Evolutionary conservation across 2,113 vertebrate genomes (phyloP).

Genomic region (Sebastes schlegelii): DNA sequence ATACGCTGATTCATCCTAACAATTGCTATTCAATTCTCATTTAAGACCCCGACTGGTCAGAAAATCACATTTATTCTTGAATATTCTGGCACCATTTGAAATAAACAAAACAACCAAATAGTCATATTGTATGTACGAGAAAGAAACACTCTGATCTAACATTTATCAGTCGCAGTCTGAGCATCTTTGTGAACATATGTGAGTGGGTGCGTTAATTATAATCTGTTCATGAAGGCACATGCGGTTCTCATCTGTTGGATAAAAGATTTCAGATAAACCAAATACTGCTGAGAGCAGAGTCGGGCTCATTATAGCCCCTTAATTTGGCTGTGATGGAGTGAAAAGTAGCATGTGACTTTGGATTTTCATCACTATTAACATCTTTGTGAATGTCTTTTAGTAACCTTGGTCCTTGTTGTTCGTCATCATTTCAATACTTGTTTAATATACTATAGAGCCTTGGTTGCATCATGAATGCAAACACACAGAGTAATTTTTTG

Average conservation of each 20-base stretch:
- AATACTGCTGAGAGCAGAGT: background rate
- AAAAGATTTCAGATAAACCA: background rate
- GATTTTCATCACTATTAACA: background rate
- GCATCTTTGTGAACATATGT: background rate
- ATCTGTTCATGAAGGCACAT: background rate
- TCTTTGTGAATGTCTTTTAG: background rate
- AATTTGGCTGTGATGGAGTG: background rate
- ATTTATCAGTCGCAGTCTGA: background rate
- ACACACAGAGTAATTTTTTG: background rate
- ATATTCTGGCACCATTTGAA: background rate
- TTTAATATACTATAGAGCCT: background rate
- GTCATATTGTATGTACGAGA: background rate
- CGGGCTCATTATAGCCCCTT: background rate
- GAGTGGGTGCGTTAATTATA: background rate
- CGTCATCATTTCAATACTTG: background rate
- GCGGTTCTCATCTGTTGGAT: background rate
- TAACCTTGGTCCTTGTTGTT: background rate
- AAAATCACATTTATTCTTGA: background rate
- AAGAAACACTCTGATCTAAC: background rate
- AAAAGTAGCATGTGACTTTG: background rate
- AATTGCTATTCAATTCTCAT: background rate
- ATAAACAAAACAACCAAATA: background rate
- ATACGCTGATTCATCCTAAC: background rate
- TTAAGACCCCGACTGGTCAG: background rate
- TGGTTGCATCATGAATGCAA: background rate